Base-by-base conservation (phyloP, 2,113 vertebrate genomes). In the Lynx canadensis region DNA sequence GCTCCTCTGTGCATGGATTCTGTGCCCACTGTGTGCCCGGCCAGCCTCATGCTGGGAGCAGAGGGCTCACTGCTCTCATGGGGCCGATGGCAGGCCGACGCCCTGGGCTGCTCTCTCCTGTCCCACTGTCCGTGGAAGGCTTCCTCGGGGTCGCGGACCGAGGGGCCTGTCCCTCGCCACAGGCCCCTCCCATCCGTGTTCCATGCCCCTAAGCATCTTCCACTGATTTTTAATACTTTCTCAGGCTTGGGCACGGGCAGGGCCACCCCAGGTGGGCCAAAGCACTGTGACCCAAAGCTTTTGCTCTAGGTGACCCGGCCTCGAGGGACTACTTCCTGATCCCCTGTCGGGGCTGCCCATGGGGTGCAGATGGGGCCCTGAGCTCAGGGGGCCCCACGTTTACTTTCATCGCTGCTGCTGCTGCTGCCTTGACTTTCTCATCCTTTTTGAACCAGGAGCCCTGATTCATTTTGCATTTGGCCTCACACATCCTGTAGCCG, bases 401-500 rank as follows among this genome's bases (percentile, higher is more conserved):
- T n/a, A 18, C 45, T 23, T 33, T 33, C 6, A 55, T 55, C 1
- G 5, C 0, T n/a, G 11, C 8, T 1, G 25, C 8, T 1, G 25
- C 18, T 4, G 36, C 60, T 25, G 0, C 18, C 25, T n/a, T 11
- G 21, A 10, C 2, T 7, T 38, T 69, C 57, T 38, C 13, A 3
- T 65, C 1, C 48, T 31, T 36, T 63, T 18, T 18, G 50, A 33
- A 3, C 5, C 11, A 8, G 12, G 45, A 31, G 1, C 25, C 21
- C 41, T 0, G 4, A 2, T 1, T 60, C 19, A 1, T 41, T 50
- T 41, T 9, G 23, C 1, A 0, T 3, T 3, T 6, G 29, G 78
- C 69, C 45, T n/a, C 31, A 2, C 7, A 2, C 9, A 15, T 1
- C 10, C 12, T 5, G 12, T 7, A 18, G 29, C 41, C 0, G n/a